These are phyloP conservation scores for Neoseiulus cucumeris DNA, from an alignment of 1,140 invertebrate species.

Conservation along the genomic window DNA sequence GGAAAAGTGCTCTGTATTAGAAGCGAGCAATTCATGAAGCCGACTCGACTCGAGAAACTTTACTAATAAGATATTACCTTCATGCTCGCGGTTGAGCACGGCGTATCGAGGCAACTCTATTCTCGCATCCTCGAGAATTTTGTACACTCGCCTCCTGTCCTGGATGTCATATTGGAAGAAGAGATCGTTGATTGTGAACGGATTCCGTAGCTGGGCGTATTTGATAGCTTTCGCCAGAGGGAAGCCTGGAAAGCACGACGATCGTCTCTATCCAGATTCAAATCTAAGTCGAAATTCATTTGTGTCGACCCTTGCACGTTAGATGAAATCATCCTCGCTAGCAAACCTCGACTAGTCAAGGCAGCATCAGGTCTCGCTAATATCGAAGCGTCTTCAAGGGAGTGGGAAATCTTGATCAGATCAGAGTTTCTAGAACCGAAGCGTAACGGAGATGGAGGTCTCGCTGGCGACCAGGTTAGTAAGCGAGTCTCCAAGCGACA, in stretches of 20 bases:
- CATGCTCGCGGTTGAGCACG: conserved; percentile 80
- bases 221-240: conserved; percentile 93
- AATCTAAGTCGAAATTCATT: too few relatives aligned
- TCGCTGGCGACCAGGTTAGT: too few relatives aligned
- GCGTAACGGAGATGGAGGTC: too few relatives aligned
- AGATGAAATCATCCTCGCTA: too few relatives aligned
- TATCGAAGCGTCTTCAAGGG: too few relatives aligned
- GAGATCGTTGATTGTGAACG: conserved; percentile 94
- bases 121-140: conserved; percentile 74
- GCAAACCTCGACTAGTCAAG: too few relatives aligned
- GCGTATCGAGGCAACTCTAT: conserved; percentile 96
- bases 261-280: too few relatives aligned
- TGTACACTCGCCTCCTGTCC: conserved; percentile 72
- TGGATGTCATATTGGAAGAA: conserved; percentile 96
- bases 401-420: too few relatives aligned
- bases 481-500: too few relatives aligned
- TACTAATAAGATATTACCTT: conserved; percentile 16
- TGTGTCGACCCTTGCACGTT: too few relatives aligned
- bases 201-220: conserved; percentile 78
- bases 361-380: too few relatives aligned
- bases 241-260: conserved; percentile 35
- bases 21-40: neutral
- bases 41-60: neutral
- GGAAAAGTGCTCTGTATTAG: conserved; percentile 16
- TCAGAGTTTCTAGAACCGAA: too few relatives aligned